phyloP scores from a whole-genome alignment of 2,888 invertebrate species.

The Synanthedon tipuliformis region DNA sequence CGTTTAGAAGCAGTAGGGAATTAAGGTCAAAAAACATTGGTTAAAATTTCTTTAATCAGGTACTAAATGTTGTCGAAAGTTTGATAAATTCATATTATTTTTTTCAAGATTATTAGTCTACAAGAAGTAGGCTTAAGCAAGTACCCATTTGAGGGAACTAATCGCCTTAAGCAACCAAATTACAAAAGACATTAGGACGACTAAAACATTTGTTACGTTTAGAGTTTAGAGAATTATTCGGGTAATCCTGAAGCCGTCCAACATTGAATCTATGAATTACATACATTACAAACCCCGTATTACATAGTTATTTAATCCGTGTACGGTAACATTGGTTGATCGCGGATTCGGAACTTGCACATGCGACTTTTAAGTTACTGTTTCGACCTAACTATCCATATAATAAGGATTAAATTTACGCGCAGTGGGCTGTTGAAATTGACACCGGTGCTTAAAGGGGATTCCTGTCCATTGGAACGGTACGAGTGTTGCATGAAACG shows the following conservation, averaged over 20 bases:
- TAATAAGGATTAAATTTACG: constrained; percentile 44
- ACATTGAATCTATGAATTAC: constrained; percentile 62
- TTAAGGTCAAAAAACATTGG: too few species aligned
- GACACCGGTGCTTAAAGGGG: constrained; percentile 46
- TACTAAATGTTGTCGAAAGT: too few species aligned
- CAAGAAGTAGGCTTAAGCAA: too few species aligned
- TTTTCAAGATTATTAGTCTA: too few species aligned
- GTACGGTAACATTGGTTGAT: constrained; percentile 41
- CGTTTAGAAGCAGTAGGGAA: too few species aligned
- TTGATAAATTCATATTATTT: too few species aligned
- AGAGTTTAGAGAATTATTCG: constrained; percentile 56
- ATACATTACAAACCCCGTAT: constrained; percentile 56
- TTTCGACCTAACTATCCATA: constrained; percentile 39
- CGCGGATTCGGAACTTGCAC: constrained; percentile 20
- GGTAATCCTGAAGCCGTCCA: constrained; percentile 68
- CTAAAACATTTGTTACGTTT: constrained; percentile 64
- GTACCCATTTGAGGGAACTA: too few species aligned
- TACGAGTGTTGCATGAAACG: constrained; percentile 38
- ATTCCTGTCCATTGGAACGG: constrained; percentile 45
- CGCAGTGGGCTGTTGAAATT: constrained; percentile 30
- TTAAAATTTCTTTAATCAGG: too few species aligned
- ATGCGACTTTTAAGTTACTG: constrained; percentile 19
- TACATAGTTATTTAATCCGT: constrained; percentile 60
- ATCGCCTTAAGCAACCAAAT: not conserved
- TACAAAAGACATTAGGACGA: constrained; percentile 9